Base-by-base conservation (phyloP, 2,113 vertebrate species). In the Polypterus bichir region DNA sequence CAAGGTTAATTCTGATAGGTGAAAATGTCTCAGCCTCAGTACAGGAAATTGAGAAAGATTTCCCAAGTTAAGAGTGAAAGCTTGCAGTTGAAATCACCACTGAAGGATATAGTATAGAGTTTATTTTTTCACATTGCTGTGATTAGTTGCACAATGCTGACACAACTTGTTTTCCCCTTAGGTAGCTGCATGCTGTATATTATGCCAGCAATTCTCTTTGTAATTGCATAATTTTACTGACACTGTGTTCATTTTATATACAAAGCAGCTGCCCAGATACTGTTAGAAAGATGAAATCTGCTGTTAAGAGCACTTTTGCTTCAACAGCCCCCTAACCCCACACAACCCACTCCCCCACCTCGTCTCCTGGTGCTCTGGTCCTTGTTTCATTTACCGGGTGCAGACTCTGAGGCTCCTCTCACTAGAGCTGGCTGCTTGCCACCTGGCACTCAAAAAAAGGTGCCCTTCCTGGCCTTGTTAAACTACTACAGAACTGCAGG, bases 381-480 rank as follows among this genome's bases (percentile, higher is more conserved):
- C 69, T 66, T 78, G 77, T 82, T 84, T 77, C 76, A 79, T 78
- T 84, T 80, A 80, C 76, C 76, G 79, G 81, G 72, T 79, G 75
- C 83, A 86, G 85, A 88, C 85, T 86, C 65, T 61, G 9, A 56
- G 83, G 83, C 84, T 87, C 84, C 85, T 85, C 74, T 27, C 63
- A 51, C 69, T 68, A 65, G 69, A 67, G 76, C 81, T 86, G 85
- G 85, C 84, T 61, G 57, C 0, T 8, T 64, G 79, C 85, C 85
- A 86, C 79, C 73, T 86, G 85, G 85, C 85, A 88, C 68, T 71
- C 75, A 79, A 81, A 85, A 74, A 85, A 88, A 88, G 85, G 84
- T 86, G 82, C 83, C 83, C 82, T 81, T 77, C 73, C 79, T 83
- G 82, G 79, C 76, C 83, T 72, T 57, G 70, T 73, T 78, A 73